A percentile compares a stretch with the other conserved stretches of the same genome.
Evolutionary conservation across 1,140 invertebrate species (phyloP).

Genomic region (Anastatus disparis): DNA sequence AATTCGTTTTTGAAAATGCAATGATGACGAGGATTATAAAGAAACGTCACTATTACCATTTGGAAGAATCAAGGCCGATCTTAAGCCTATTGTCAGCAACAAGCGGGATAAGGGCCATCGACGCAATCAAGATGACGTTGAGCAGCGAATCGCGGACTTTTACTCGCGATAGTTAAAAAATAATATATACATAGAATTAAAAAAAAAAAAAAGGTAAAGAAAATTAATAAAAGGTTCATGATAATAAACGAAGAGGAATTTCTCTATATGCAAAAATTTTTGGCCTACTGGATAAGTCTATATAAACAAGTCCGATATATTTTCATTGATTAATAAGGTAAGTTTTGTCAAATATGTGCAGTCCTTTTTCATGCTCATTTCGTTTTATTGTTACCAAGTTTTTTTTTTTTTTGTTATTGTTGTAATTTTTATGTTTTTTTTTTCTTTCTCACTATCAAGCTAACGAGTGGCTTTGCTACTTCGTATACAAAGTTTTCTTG

Average conservation of each 20-base stretch:
- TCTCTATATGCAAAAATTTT: too few species aligned
- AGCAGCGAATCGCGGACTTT: background rate
- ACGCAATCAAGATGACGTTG: background rate
- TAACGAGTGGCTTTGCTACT: too few species aligned
- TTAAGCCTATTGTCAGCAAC: background rate
- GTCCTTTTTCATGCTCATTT: background rate
- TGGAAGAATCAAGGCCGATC: too few species aligned
- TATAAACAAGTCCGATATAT: conserved; percentile 28
- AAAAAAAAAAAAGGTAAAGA: too few species aligned
- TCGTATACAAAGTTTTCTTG: too few species aligned
- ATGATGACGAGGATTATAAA: too few species aligned
- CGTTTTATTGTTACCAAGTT: background rate
- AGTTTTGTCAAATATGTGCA: background rate
- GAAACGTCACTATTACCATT: too few species aligned
- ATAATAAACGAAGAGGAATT: too few species aligned
- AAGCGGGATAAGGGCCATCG: background rate
- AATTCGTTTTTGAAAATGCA: too few species aligned
- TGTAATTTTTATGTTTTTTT: background rate
- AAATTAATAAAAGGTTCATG: too few species aligned
- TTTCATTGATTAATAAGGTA: conserved; percentile 11
- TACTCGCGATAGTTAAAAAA: background rate
- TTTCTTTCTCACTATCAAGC: background rate
- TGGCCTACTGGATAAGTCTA: background rate
- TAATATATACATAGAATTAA: too few species aligned
- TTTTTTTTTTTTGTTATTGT: too few species aligned